These are phyloP conservation scores for Microlaimidae sp. DNA, from an alignment of 2,888 invertebrate genomes.

Conservation along the genomic window DNA sequence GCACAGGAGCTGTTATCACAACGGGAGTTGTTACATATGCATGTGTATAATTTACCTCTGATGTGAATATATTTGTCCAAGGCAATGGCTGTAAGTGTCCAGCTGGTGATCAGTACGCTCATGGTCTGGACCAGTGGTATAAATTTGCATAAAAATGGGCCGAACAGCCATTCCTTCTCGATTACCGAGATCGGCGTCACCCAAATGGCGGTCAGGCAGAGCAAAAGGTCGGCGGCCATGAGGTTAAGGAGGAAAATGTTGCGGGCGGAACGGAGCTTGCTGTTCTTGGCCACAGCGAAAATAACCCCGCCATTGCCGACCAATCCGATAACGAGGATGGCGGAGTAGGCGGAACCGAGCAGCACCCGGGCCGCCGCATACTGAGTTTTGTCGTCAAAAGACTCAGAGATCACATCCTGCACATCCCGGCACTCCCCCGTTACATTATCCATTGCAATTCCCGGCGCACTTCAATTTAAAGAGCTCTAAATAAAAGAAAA, in stretches of 20 bases:
- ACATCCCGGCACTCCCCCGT: too few relatives aligned
- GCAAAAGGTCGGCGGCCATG: slow-evolving; percentile 29
- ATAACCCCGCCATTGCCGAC: slow-evolving; percentile 31
- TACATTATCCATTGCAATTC: too few relatives aligned
- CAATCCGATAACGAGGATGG: slow-evolving; percentile 19
- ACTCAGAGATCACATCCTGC: too few relatives aligned
- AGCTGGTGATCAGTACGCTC: slow-evolving; percentile 34
- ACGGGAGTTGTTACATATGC: too few relatives aligned
- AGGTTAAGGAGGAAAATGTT: slow-evolving; percentile 33
- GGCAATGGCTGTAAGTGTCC: slow-evolving; percentile 31
- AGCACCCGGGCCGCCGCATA: too few relatives aligned
- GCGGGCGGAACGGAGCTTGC: slow-evolving; percentile 30
- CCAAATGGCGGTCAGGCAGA: slow-evolving; percentile 32
- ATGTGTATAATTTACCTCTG: too few relatives aligned
- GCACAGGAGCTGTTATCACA: too few relatives aligned
- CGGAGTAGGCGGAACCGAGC: background rate
- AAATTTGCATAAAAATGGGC: slow-evolving; percentile 30
- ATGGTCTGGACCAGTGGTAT: slow-evolving; percentile 30
- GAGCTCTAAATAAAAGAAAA: too few relatives aligned
- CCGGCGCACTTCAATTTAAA: too few relatives aligned
- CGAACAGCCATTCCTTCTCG: slow-evolving; percentile 33
- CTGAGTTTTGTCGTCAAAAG: too few relatives aligned
- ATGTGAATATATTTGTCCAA: slow-evolving; percentile 34
- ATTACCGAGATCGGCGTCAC: slow-evolving; percentile 25
- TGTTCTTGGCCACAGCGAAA: slow-evolving; percentile 25